Conservation (phyloP, 2,888 invertebrate species). For the Acholoe squamosa region DNA sequence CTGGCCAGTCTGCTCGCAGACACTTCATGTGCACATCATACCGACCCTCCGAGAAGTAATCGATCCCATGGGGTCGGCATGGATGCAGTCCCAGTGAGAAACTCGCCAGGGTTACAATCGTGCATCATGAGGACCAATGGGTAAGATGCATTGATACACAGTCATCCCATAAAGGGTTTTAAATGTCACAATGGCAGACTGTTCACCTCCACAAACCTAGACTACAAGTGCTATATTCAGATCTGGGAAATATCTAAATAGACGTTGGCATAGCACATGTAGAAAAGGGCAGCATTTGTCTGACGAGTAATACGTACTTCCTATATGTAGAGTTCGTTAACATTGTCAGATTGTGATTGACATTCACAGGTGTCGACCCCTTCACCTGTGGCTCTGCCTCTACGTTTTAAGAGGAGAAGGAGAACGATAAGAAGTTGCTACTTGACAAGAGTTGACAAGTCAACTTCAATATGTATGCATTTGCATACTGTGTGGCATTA, state of each 20-base stretch:
- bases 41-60: no score
- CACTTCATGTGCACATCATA: no score
- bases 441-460: neutral
- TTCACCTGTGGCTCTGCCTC: no score
- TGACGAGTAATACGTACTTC: neutral
- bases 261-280: neutral
- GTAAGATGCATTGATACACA: no score
- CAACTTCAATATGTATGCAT: neutral
- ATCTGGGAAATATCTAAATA: neutral
- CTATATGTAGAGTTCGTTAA: neutral
- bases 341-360: neutral
- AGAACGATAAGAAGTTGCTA: neutral
- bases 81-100: no score
- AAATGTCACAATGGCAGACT: conserved; percentile 19
- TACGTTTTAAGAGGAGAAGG: no score
- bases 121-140: no score
- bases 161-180: neutral
- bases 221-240: conserved; percentile 8
- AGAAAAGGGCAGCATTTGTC: neutral
- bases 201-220: neutral
- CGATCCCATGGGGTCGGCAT: no score
- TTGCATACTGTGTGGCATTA: neutral
- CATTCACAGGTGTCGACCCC: neutral
- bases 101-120: no score
- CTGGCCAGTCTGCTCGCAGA: no score